These are phyloP conservation scores for Elanus axillaris DNA, from an alignment of 2,113 vertebrate species.

Conservation along the genomic window DNA sequence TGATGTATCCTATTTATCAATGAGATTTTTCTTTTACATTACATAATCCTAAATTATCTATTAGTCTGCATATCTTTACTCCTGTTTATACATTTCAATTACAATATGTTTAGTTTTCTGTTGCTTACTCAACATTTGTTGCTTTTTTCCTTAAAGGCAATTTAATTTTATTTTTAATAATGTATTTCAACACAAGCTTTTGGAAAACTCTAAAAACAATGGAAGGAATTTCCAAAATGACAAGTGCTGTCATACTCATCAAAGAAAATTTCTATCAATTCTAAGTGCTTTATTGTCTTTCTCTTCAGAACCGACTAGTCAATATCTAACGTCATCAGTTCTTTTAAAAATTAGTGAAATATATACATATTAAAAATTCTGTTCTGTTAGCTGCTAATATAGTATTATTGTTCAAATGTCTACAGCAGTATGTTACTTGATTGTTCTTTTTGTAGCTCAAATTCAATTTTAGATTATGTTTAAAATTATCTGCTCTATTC, in stretches of 20 bases:
- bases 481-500: constrained; percentile 38
- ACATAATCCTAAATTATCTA: neutral
- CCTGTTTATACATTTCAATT: neutral
- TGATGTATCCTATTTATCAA: neutral
- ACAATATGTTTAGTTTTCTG: neutral
- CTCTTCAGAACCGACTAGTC: neutral
- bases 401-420: constrained; percentile 6
- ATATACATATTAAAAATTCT: neutral
- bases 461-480: constrained; percentile 32
- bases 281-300: neutral
- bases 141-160: neutral
- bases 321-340: neutral
- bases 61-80: neutral
- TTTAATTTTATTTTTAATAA: neutral
- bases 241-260: neutral
- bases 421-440: neutral
- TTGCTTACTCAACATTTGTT: neutral
- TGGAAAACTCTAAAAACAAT: neutral
- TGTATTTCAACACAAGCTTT: neutral
- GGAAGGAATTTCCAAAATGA: neutral
- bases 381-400: neutral
- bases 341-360: neutral
- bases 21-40: neutral
- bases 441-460: constrained; percentile 41
- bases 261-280: neutral